A percentile compares a stretch with the other conserved stretches of the same genome.
Evolutionary conservation across 2,888 invertebrate genomes (phyloP).

Genomic region (Coenonympha glycerion): DNA sequence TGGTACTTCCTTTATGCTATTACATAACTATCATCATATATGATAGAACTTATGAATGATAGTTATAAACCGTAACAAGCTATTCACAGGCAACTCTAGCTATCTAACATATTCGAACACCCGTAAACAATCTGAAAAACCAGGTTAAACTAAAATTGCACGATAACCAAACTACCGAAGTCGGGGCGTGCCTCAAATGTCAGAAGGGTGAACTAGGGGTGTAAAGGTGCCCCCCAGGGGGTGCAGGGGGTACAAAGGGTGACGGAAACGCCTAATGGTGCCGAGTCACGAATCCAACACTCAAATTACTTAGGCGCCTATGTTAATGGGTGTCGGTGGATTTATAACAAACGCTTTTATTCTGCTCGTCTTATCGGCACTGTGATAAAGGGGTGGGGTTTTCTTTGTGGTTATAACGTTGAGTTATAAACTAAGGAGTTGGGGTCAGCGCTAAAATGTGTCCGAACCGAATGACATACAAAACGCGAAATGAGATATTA

Average conservation of each 20-base stretch:
- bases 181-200: conserved; percentile 26
- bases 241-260: conserved; percentile 32
- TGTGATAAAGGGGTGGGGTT: conserved; percentile 3
- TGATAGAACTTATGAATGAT: too few species aligned
- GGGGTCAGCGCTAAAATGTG: too few species aligned
- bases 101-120: too few species aligned
- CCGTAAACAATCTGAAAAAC: neutral
- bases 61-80: too few species aligned
- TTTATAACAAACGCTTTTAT: conserved; percentile 19
- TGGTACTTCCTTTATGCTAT: too few species aligned
- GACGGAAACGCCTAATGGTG: conserved; percentile 62
- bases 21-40: too few species aligned
- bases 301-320: conserved; percentile 45
- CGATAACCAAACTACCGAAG: conserved; percentile 14
- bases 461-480: neutral
- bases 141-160: conserved; percentile 13
- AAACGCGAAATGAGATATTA: too few species aligned
- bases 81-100: too few species aligned
- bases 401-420: neutral
- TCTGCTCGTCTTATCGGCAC: conserved; percentile 10
- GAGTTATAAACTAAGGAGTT: too few species aligned
- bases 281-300: conserved; percentile 59
- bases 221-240: conserved; percentile 36
- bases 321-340: conserved; percentile 35
- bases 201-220: conserved; percentile 33